These are phyloP conservation scores for Microlaimidae sp. DNA, from an alignment of 2,888 invertebrate species.

Conservation along the genomic window DNA sequence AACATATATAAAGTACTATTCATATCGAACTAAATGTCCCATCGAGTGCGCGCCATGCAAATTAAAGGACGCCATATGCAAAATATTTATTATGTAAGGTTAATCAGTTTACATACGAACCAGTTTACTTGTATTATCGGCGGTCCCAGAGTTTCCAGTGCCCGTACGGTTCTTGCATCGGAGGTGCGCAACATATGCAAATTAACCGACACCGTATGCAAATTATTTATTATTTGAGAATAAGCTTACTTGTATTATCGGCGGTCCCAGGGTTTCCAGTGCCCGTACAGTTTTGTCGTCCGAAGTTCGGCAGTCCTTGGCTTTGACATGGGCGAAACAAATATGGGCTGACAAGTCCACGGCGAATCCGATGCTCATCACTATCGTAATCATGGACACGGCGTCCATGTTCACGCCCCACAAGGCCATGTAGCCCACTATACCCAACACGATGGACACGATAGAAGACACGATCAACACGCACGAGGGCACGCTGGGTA, in stretches of 20 bases:
- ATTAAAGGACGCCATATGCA: no score
- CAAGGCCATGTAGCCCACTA: conserved; percentile 31
- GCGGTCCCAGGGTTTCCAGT: conserved; percentile 6
- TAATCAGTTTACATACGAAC: no score
- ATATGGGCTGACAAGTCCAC: conserved; percentile 8
- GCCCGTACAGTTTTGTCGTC: not conserved
- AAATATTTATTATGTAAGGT: no score
- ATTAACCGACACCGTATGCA: no score
- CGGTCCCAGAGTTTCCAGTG: no score
- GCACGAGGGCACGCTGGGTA: conserved; percentile 71
- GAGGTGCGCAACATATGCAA: no score
- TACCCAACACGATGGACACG: conserved; percentile 40
- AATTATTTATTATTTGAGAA: no score
- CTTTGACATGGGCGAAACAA: not conserved
- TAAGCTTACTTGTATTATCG: conserved; percentile 6
- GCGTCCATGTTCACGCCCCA: conserved; percentile 23
- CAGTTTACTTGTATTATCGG: no score
- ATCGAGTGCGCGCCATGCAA: no score
- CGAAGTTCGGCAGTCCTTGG: not conserved
- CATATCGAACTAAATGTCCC: no score
- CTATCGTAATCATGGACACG: conserved; percentile 3
- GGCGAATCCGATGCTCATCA: conserved; percentile 8
- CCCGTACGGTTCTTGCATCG: no score
- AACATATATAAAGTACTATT: no score
- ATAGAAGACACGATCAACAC: conserved; percentile 85